phyloP scores from a whole-genome alignment of 2,797 vertebrate genomes.

The Eleutherodactylus coqui region DNA sequence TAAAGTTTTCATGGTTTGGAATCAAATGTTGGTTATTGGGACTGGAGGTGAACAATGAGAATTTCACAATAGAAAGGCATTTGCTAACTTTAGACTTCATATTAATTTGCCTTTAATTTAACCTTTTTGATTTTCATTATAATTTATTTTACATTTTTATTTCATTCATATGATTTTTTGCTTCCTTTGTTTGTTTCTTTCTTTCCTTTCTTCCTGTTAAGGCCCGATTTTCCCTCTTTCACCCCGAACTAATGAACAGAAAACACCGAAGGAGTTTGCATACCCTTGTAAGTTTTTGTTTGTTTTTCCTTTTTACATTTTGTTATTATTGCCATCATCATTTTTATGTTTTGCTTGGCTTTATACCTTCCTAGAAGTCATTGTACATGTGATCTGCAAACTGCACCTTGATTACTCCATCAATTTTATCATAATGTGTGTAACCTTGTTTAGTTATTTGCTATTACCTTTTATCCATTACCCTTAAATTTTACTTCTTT shows the following conservation, averaged over 20 bases:
- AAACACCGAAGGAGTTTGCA: constrained; percentile 95
- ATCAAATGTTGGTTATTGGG: neutral
- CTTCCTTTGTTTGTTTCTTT: constrained; percentile 60
- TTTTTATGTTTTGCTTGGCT: constrained; percentile 58
- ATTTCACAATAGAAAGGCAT: constrained; percentile 59
- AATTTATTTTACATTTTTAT: constrained; percentile 77
- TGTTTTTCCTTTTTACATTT: constrained; percentile 78
- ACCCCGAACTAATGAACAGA: constrained; percentile 83
- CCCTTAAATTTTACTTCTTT: too few relatives aligned
- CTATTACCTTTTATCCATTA: too few relatives aligned
- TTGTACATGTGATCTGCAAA: neutral
- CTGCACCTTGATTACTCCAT: neutral
- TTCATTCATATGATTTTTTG: constrained; percentile 81
- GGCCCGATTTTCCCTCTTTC: constrained; percentile 99
- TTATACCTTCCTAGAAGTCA: constrained; percentile 66
- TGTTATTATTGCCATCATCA: constrained; percentile 68
- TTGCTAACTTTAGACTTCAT: constrained; percentile 68
- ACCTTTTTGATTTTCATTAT: constrained; percentile 80
- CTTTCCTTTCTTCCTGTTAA: constrained; percentile 81
- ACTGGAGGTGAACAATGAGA: too few relatives aligned
- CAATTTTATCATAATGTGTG: neutral
- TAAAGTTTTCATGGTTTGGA: too few relatives aligned
- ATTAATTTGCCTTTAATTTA: constrained; percentile 74
- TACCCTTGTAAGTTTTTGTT: constrained; percentile 96
- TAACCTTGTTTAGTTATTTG: neutral